Evolutionary conservation across 2,113 vertebrate species (phyloP).

Genomic region (Gymnocephalus cernua): DNA sequence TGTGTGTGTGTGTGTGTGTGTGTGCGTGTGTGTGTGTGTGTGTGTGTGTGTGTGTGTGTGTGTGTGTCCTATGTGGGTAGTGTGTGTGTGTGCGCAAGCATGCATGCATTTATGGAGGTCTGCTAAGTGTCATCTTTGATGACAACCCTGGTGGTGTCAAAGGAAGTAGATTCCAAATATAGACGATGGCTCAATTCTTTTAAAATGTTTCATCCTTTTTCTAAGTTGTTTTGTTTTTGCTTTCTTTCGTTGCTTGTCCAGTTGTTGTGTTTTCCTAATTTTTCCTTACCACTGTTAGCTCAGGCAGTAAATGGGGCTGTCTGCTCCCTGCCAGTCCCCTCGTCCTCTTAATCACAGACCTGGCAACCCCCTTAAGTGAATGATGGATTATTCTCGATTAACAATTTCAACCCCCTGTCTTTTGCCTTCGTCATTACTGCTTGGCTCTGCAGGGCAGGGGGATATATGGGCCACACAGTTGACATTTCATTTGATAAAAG

Average conservation of each 20-base stretch:
- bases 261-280: not conserved
- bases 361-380: constrained; percentile 70
- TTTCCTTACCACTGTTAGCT: not conserved
- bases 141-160: not conserved
- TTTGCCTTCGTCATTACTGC: not conserved
- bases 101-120: not conserved
- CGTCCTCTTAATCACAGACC: constrained; percentile 57
- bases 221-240: not conserved
- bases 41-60: not conserved
- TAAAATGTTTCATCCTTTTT: not conserved
- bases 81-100: not conserved
- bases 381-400: constrained; percentile 75
- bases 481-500: constrained; percentile 1
- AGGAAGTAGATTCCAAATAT: not conserved
- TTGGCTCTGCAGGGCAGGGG: accelerated
- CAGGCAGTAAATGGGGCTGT: constrained; percentile 52
- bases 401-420: constrained; percentile 48
- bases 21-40: not conserved
- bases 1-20: not conserved
- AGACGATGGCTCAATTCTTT: not conserved
- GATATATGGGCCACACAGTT: not conserved
- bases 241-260: not conserved
- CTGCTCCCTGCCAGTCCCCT: constrained; percentile 34
- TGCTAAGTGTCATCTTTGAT: not conserved
- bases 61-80: not conserved